Evolutionary conservation across 2,113 vertebrate species (phyloP).

Genomic region (Ibidorhyncha struthersii): DNA sequence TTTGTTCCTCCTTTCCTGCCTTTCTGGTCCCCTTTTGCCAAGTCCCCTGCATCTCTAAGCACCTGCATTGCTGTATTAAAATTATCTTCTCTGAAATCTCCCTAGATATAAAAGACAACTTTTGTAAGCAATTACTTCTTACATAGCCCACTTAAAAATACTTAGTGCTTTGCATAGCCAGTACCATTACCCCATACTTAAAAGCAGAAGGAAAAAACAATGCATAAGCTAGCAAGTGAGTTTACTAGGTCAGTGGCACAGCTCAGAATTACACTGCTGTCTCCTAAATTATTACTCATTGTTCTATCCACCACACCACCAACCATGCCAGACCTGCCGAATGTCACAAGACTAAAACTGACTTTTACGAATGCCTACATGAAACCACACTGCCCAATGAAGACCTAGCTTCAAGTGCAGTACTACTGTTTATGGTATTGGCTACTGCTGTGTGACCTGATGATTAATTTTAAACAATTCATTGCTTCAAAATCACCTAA

Average conservation of each 20-base stretch:
- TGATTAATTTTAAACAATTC: not conserved
- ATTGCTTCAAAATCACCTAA: not conserved
- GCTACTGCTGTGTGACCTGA: not conserved
- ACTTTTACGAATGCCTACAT: not conserved
- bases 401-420: not conserved
- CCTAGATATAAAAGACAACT: slow-evolving; percentile 72
- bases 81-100: slow-evolving; percentile 98
- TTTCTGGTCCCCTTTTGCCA: slow-evolving; percentile 91
- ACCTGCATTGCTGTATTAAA: slow-evolving; percentile 99
- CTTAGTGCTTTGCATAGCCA: not conserved
- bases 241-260: not conserved
- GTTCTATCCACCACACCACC: not conserved
- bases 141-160: not conserved
- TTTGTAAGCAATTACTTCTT: not conserved
- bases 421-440: not conserved
- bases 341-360: not conserved
- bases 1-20: slow-evolving; percentile 93
- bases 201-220: not conserved
- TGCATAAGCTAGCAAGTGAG: not conserved
- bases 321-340: not conserved
- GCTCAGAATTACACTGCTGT: not conserved
- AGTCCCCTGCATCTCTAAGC: slow-evolving; percentile 90
- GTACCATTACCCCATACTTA: not conserved
- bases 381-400: not conserved
- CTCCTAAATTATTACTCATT: not conserved